A percentile compares a stretch with the other conserved stretches of the same genome.
Evolutionary conservation across 2,888 invertebrate species (phyloP).

Genomic region (Sinohyriopsis cumingii): DNA sequence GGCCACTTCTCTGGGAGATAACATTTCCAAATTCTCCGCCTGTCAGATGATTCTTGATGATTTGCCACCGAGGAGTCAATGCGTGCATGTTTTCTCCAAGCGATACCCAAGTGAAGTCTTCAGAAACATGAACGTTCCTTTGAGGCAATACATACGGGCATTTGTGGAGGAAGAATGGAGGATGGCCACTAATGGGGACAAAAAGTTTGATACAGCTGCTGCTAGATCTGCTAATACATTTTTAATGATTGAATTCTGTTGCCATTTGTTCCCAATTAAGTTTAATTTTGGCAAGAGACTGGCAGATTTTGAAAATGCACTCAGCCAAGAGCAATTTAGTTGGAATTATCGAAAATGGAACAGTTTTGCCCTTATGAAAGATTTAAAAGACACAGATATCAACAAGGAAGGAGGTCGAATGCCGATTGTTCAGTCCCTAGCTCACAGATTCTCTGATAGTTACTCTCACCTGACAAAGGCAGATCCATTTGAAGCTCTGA

Average conservation of each 20-base stretch:
- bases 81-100: conserved; percentile 15
- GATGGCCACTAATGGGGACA: neutral
- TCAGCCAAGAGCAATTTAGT: conserved; percentile 7
- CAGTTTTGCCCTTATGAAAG: conserved; percentile 13
- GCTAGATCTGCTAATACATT: conserved; percentile 17
- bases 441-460: conserved; percentile 21
- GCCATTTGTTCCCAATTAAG: conserved; percentile 22
- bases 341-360: conserved; percentile 1
- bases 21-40: neutral
- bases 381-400: neutral
- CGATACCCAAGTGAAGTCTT: conserved; percentile 8
- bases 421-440: conserved; percentile 11
- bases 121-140: conserved; percentile 6
- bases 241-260: conserved; percentile 23
- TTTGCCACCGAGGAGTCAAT: conserved; percentile 25
- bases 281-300: conserved; percentile 5
- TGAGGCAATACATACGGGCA: conserved; percentile 8
- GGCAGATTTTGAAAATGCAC: conserved; percentile 1
- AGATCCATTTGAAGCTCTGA: conserved; percentile 35
- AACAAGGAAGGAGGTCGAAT: conserved; percentile 2
- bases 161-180: conserved; percentile 20
- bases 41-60: conserved; percentile 5
- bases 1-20: neutral
- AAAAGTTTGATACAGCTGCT: conserved; percentile 10
- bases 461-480: conserved; percentile 11